These are phyloP conservation scores for Empis livida DNA, from an alignment of 2,888 invertebrate species.

Conservation along the genomic window DNA sequence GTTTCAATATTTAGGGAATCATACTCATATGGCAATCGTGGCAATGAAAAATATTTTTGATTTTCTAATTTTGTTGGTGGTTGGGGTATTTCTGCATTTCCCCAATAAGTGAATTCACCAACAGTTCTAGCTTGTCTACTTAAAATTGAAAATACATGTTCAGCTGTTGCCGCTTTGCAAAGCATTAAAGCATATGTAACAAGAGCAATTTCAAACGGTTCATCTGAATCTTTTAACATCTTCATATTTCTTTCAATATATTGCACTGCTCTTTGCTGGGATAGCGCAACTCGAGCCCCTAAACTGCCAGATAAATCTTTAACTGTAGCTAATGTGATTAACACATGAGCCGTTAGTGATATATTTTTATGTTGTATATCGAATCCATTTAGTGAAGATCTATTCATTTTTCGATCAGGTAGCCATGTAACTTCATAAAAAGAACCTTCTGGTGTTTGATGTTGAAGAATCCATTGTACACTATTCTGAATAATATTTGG, in stretches of 20 bases:
- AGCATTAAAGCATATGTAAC: constrained; percentile 78
- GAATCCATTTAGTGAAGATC: constrained; percentile 39
- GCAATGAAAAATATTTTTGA: constrained; percentile 79
- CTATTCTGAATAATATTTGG: constrained; percentile 73
- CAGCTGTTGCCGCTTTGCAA: constrained; percentile 73
- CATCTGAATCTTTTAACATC: constrained; percentile 53
- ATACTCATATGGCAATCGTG: constrained; percentile 74
- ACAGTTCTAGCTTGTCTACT: constrained; percentile 51
- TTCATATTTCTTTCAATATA: constrained; percentile 78
- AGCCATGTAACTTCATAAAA: constrained; percentile 82
- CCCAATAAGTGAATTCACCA: constrained; percentile 78
- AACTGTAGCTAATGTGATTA: constrained; percentile 73
- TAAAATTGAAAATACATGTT: constrained; percentile 66
- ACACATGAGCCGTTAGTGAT: constrained; percentile 83
- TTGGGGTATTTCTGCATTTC: constrained; percentile 59
- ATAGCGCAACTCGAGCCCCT: constrained; percentile 61
- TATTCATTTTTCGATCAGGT: constrained; percentile 80
- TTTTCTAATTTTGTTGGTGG: constrained; percentile 80
- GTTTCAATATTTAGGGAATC: constrained; percentile 88
- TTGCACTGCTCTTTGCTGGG: constrained; percentile 57
- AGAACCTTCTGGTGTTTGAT: constrained; percentile 73
- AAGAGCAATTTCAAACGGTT: constrained; percentile 76
- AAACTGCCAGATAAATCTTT: constrained; percentile 66
- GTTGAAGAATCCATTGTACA: constrained; percentile 72
- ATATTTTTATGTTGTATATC: constrained; percentile 60